These are phyloP conservation scores for Ennomos fuscantarius DNA, from an alignment of 2,888 invertebrate genomes.

Conservation along the genomic window DNA sequence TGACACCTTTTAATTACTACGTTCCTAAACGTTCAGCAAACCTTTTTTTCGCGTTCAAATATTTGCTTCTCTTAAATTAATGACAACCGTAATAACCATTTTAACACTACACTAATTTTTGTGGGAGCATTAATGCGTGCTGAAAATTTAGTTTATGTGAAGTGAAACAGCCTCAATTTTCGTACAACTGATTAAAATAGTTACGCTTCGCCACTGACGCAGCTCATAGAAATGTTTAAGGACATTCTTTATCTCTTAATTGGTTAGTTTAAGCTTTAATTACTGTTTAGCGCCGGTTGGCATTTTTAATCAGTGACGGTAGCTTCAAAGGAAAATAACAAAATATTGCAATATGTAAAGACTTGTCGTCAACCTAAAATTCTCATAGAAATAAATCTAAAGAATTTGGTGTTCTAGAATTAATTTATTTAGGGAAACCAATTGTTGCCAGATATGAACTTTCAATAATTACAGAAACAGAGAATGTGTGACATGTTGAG, in stretches of 20 bases:
- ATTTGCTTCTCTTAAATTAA: neutral
- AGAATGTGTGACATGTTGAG: too few relatives aligned
- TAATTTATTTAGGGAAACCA: neutral
- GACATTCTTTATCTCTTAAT: conserved; percentile 26
- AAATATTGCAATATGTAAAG: neutral
- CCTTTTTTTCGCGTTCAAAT: neutral
- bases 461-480: too few relatives aligned
- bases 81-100: neutral
- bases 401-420: conserved; percentile 2
- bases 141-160: conserved; percentile 4
- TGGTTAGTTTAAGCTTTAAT: conserved; percentile 26
- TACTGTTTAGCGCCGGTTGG: conserved; percentile 21
- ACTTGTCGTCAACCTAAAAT: neutral
- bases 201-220: conserved; percentile 15
- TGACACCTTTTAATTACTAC: neutral
- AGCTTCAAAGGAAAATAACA: conserved; percentile 2
- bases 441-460: too few relatives aligned
- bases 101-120: neutral
- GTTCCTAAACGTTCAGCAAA: neutral
- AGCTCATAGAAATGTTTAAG: conserved; percentile 18
- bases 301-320: conserved; percentile 19
- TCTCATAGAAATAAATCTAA: conserved; percentile 3
- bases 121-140: too few relatives aligned
- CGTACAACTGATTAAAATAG: conserved; percentile 13
- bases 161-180: conserved; percentile 6